These are phyloP conservation scores for Podotricha telesiphe DNA, from an alignment of 2,888 invertebrate genomes.

Conservation along the genomic window DNA sequence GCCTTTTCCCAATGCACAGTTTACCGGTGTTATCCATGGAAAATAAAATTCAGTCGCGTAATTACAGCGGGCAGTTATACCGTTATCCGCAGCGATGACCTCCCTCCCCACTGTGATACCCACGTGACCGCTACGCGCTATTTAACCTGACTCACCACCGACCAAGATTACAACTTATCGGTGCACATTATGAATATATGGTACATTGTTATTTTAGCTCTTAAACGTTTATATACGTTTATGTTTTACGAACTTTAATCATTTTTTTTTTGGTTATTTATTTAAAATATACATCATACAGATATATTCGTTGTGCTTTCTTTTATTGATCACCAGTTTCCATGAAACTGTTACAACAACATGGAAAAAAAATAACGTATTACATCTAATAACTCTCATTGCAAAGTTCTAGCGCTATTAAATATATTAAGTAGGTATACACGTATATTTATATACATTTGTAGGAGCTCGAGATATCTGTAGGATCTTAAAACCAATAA, in stretches of 20 bases:
- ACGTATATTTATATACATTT: neutral
- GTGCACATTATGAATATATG: constrained; percentile 15
- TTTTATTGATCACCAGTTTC: too few species aligned
- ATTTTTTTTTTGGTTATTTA: too few species aligned
- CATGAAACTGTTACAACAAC: too few species aligned
- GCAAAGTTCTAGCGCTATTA: neutral
- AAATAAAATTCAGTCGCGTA: constrained; percentile 56
- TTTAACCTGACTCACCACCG: constrained; percentile 23
- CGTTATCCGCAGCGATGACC: constrained; percentile 53
- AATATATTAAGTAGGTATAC: neutral
- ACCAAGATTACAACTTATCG: constrained; percentile 28
- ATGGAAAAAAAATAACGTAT: too few species aligned
- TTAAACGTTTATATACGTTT: neutral
- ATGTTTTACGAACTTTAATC: too few species aligned
- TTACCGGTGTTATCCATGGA: constrained; percentile 54
- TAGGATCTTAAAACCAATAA: constrained; percentile 2
- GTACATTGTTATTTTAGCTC: constrained; percentile 7
- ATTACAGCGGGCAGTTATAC: constrained; percentile 48
- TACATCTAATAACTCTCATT: too few species aligned
- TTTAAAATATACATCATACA: too few species aligned
- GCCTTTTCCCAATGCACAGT: constrained; percentile 47
- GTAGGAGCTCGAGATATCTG: neutral
- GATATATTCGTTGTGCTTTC: too few species aligned
- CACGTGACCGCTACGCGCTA: constrained; percentile 41
- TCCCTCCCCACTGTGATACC: constrained; percentile 37